Base-by-base conservation (phyloP, 2,797 vertebrate species). In the Enteromius paludinosus region DNA sequence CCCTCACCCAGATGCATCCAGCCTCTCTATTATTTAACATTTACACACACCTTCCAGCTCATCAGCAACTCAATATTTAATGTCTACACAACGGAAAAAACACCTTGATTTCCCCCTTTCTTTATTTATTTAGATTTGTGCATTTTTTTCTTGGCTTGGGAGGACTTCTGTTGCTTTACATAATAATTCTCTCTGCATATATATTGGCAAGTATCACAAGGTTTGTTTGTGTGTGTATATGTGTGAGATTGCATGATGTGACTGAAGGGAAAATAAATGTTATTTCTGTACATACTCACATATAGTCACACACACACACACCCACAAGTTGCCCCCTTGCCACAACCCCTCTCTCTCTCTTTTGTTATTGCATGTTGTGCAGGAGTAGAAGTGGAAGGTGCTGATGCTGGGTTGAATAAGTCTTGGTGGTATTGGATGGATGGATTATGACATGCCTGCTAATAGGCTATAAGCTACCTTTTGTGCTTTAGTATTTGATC, bases 21-120 rank as follows among this genome's bases (percentile, higher is more conserved):
- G 94, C 93, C 95, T 98, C 95, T 97, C 91, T 91, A 98, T 99
- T 97, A 99, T 99, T 99, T 97, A 98, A 96, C 96, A 96, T 98
- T 97, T 96, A 96, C 96, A 96, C 96, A 98, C 97, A 99, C 97
- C 97, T 99, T 96, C 95, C 96, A 94, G 95, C 96, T 96, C 95
- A 95, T 96, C 96, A 94, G 94, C 95, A 95, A 69, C 95, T 98
- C 96, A 97, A 97, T 98, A 98, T 98, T 98, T 98, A 97, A 98
- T 98, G 93, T 82, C 90, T 33, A 62, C 76, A 74, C 74, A 62
- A 49, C 28, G 17, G 17, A 52, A 62, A 82, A 90, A 90, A 85
- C 52, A 84, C 59, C 66, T 71, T 75, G 59, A 52, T 87, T 89
- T 91, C 86, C 90, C 90, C 88, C 88, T 87, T 88, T 62, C 23